Evolutionary conservation across 2,888 invertebrate genomes (phyloP).

Genomic region (Cylindroiulus punctatus): DNA sequence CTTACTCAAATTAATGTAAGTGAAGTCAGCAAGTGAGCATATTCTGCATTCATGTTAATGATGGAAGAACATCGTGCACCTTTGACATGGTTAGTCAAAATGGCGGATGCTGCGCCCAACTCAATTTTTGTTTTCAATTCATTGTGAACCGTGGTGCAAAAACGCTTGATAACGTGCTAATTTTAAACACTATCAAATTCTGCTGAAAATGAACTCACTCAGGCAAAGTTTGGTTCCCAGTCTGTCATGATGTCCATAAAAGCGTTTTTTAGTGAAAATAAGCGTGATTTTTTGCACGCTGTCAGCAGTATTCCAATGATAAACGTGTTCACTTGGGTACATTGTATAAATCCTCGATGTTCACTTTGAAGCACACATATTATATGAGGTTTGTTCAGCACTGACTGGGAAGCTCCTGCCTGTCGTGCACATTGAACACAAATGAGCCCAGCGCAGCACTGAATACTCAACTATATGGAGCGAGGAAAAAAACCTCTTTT

Average conservation of each 20-base stretch:
- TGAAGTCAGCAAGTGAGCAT: no score
- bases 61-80: no score
- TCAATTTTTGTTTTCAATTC: neutral
- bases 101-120: neutral
- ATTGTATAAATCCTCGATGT: neutral
- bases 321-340: neutral
- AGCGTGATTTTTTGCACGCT: neutral
- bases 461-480: neutral
- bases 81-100: conserved; percentile 14
- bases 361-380: neutral
- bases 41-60: no score
- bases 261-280: neutral
- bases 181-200: neutral
- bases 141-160: neutral
- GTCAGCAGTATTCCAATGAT: neutral
- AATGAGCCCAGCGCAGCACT: neutral
- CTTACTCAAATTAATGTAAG: no score
- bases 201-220: neutral
- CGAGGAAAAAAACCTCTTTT: conserved; percentile 12
- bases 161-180: neutral
- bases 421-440: conserved; percentile 1
- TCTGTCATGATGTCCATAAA: neutral
- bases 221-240: neutral
- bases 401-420: neutral
- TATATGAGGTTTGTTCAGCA: neutral